Percentiles rank a stretch among this genome's conserved stretches.
phyloP scores from a whole-genome alignment of 2,888 invertebrate genomes.

The Ennomos quercinarius region DNA sequence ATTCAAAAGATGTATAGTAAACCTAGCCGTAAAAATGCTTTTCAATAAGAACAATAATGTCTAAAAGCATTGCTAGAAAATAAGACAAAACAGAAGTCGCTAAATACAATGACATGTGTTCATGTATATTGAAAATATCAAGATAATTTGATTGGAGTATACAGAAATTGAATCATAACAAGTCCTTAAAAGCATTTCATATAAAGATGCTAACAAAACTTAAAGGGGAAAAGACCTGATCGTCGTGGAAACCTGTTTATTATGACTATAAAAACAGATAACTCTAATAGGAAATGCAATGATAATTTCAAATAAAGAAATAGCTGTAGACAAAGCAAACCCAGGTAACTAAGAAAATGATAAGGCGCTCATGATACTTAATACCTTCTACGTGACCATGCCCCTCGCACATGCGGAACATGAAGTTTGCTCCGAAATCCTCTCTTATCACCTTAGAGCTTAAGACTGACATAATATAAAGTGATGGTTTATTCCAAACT shows the following conservation, averaged over 20 bases:
- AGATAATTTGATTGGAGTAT: constrained; percentile 25
- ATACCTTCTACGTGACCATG: constrained; percentile 25
- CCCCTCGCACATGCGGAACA: constrained; percentile 23
- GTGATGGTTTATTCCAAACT: constrained; percentile 2
- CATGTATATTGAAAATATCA: constrained; percentile 6
- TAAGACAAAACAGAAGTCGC: constrained; percentile 5
- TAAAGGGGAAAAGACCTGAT: constrained; percentile 5
- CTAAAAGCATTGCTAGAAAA: constrained; percentile 1
- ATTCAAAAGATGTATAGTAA: neutral
- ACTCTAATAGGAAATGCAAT: neutral
- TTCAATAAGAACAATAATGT: constrained; percentile 11
- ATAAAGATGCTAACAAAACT: constrained; percentile 9
- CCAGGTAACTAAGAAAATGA: constrained; percentile 9
- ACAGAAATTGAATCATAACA: constrained; percentile 18
- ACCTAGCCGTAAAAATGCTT: neutral
- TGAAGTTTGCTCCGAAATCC: constrained; percentile 22
- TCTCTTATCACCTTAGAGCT: constrained; percentile 12
- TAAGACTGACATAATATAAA: constrained; percentile 5
- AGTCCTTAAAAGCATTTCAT: constrained; percentile 9
- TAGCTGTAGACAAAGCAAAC: constrained; percentile 11
- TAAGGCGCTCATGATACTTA: constrained; percentile 5
- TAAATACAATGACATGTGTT: constrained; percentile 5
- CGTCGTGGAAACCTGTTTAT: neutral
- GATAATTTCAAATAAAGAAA: constrained; percentile 1
- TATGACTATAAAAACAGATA: neutral